phyloP scores from a whole-genome alignment of 2,797 vertebrate species.

The Argya squamiceps region DNA sequence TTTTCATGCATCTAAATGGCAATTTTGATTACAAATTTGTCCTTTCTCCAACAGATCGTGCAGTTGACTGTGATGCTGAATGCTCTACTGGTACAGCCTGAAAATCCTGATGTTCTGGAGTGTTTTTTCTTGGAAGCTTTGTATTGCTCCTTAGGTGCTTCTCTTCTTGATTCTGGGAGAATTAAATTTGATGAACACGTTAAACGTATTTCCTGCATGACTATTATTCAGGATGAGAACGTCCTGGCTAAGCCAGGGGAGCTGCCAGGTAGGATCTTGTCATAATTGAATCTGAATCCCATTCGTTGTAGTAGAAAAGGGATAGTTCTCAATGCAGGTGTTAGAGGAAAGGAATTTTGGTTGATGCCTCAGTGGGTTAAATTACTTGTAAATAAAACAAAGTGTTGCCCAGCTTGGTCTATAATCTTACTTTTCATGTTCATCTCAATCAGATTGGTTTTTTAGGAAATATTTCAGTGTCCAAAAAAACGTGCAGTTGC shows the following conservation, averaged over 20 bases:
- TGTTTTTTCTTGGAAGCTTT: conserved; percentile 93
- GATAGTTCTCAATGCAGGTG: background rate
- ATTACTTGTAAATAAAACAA: background rate
- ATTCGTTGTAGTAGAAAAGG: background rate
- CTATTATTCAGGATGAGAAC: conserved; percentile 71
- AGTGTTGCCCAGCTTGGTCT: background rate
- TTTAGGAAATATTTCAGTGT: background rate
- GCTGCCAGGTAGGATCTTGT: conserved; percentile 85
- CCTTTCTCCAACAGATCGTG: conserved; percentile 77
- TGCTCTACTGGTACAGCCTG: conserved; percentile 74
- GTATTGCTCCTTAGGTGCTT: conserved; percentile 90
- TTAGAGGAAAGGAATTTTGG: background rate
- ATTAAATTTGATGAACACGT: conserved; percentile 86
- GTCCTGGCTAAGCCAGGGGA: conserved; percentile 84
- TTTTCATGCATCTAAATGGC: background rate
- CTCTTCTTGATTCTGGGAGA: conserved; percentile 82
- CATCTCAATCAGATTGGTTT: background rate
- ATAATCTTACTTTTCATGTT: background rate
- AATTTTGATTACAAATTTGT: background rate
- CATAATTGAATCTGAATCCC: background rate
- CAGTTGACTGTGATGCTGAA: conserved; percentile 90
- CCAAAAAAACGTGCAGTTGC: background rate
- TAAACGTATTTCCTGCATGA: conserved; percentile 85
- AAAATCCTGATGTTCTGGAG: conserved; percentile 83
- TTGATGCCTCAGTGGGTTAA: background rate